Evolutionary conservation across 2,113 vertebrate genomes (phyloP), one percentile per base, ranked within the genome.

Genomic region (Cebidichthys violaceus): DNA sequence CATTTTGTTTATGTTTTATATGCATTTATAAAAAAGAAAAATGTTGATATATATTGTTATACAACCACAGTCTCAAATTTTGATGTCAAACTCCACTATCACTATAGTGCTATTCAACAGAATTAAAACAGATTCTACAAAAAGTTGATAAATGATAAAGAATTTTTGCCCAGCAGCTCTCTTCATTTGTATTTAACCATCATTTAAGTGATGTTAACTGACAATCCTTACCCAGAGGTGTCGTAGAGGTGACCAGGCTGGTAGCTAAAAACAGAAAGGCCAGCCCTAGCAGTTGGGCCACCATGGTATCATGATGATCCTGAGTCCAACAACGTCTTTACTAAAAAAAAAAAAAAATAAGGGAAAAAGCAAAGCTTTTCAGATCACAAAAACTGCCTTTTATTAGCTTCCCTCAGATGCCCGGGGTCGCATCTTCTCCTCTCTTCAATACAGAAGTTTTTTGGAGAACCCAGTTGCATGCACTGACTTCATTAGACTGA

Each of bases 271-370:
- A 85, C 17, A 91, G n/a, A 78, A 88, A 87, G 31, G 77, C 82
- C 67, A 90, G 82, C 69, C 71, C 86, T 89, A 90, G 60, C 77
- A 93, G 84, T 88, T 52, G 80, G 83, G 79, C 90, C 89, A 93
- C 90, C 93, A 94, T 94, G 90, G 70, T 94, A 93, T 88, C 93
- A 94, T 93, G 88, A 91, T 93, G 91, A 89, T 88, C 82, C 50
- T 35, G 13, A 71, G 70, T 91, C 86, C 80, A 72, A 69, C 79
- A 72, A 72, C 39, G 27, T 70, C 29, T 82, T 88, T 70, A 73
- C 8, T 52, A 75, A 15, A 39, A 77, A 39, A 83, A 39, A 77
- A 39, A 83, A 54, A 22, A 20, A 70, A 76, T 31, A 9, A 61
- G 62, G 0, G n/a, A n/a, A 33, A 73, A 81, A 3, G 1, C 24